Base-by-base conservation (phyloP, 2,113 vertebrate species). In the Caloenas nicobarica region DNA sequence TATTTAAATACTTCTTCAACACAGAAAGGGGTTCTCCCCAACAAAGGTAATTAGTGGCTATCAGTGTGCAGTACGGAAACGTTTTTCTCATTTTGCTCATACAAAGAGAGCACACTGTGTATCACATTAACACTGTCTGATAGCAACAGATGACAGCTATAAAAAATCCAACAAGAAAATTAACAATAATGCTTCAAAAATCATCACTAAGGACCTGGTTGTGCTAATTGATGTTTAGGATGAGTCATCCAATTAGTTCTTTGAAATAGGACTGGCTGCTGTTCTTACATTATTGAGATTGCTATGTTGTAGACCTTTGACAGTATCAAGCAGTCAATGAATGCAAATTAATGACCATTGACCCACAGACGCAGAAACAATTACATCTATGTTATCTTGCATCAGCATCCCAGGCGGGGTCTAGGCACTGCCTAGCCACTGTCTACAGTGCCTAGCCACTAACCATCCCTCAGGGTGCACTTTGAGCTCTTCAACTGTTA, bases 31-130 rank as follows among this genome's bases (percentile, higher is more conserved):
- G 93, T 96, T 97, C 90, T 95, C 90, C 89, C 79, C 88, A 95
- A 94, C 66, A 95, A 97, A 93, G 91, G 88, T 95, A 98, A 98
- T 98, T 98, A 98, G 95, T 96, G 96, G 97, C 97, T 97, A 97
- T 97, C 97, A 96, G 95, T 96, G 96, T 93, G 95, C 94, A 96
- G 96, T 93, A 96, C 4, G 83, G 93, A 97, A 97, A 97, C 96
- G 96, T 95, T 97, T 98, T 97, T 95, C 95, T 97, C 96, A 95
- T 97, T 98, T 97, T 97, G 81, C 88, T 88, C 88, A 54, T 78
- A 87, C 84, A 94, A 96, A 97, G 96, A 92, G 93, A 97, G 94
- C 97, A 97, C 76, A 98, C 97, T 97, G 97, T 95, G 98, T 92
- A 90, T 91, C 42, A 11, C 91, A 97, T 97, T 97, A 97, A 92